These are phyloP conservation scores for Hylaeus anthracinus DNA, from an alignment of 1,140 invertebrate genomes.

Conservation along the genomic window DNA sequence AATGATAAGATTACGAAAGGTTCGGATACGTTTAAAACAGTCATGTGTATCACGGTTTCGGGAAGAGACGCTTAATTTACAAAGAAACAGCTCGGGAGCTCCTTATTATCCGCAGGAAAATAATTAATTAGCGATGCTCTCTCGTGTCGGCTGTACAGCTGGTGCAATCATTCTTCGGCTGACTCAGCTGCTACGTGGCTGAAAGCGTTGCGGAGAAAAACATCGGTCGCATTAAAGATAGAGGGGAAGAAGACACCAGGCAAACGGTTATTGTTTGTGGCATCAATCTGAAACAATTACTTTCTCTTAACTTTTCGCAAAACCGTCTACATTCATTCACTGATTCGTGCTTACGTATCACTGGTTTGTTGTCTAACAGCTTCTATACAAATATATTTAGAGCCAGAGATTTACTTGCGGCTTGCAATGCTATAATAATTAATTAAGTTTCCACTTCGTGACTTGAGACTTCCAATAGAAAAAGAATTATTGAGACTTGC, in stretches of 20 bases:
- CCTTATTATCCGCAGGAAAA: conserved; percentile 52
- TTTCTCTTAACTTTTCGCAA: background rate
- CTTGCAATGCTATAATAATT: background rate
- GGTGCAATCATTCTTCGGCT: conserved; percentile 50
- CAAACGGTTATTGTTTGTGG: conserved; percentile 39
- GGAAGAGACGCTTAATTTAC: conserved; percentile 20
- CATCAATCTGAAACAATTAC: conserved; percentile 41
- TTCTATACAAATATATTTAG: no score
- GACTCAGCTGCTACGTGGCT: conserved; percentile 46
- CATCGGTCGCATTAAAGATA: conserved; percentile 46
- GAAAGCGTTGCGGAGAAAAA: conserved; percentile 39
- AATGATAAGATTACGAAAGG: background rate
- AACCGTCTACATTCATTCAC: no score
- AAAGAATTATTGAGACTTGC: background rate
- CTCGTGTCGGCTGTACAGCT: conserved; percentile 37
- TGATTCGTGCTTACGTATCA: no score
- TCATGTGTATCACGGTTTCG: conserved; percentile 2
- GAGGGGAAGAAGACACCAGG: conserved; percentile 8
- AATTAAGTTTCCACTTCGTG: no score
- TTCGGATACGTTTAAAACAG: background rate
- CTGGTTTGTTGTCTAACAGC: no score
- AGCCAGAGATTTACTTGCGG: no score
- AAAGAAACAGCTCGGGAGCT: conserved; percentile 41
- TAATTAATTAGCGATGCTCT: conserved; percentile 60
- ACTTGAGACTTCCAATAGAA: no score